phyloP scores from a whole-genome alignment of 2,888 invertebrate genomes.

The Mycogona germanica region DNA sequence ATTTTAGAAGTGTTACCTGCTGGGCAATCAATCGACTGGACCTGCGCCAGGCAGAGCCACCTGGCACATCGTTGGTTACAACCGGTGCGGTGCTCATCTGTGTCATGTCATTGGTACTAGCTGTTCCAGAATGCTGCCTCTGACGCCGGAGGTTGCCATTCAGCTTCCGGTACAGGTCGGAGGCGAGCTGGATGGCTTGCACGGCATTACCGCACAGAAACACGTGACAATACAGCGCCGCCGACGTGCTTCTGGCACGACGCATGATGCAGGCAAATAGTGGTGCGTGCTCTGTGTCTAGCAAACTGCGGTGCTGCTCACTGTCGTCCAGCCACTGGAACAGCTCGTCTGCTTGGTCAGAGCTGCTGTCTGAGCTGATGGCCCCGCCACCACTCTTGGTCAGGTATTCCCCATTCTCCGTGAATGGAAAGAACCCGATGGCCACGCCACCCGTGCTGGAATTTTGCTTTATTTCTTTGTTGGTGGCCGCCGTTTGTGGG shows the following conservation, averaged over 20 bases:
- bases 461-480: too few species aligned
- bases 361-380: slow-evolving; percentile 17
- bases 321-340: slow-evolving; percentile 9
- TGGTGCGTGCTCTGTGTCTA: slow-evolving; percentile 49
- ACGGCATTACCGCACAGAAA: slow-evolving; percentile 81
- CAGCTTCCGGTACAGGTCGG: slow-evolving; percentile 76
- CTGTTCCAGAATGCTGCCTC: too few species aligned
- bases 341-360: slow-evolving; percentile 23
- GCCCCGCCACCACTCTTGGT: slow-evolving; percentile 33
- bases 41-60: too few species aligned
- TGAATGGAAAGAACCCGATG: slow-evolving; percentile 50
- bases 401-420: slow-evolving; percentile 40
- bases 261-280: slow-evolving; percentile 86
- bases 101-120: too few species aligned
- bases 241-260: slow-evolving; percentile 44
- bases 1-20: too few species aligned
- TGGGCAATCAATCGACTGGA: too few species aligned
- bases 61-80: too few species aligned
- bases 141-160: slow-evolving; percentile 1
- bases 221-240: slow-evolving; percentile 76
- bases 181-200: slow-evolving; percentile 83
- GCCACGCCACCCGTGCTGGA: too few species aligned
- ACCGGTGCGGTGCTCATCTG: too few species aligned
- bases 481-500: background rate
- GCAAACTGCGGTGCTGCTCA: slow-evolving; percentile 14